These are phyloP conservation scores for Origma solitaria DNA, from an alignment of 2,113 vertebrate species.

Conservation along the genomic window DNA sequence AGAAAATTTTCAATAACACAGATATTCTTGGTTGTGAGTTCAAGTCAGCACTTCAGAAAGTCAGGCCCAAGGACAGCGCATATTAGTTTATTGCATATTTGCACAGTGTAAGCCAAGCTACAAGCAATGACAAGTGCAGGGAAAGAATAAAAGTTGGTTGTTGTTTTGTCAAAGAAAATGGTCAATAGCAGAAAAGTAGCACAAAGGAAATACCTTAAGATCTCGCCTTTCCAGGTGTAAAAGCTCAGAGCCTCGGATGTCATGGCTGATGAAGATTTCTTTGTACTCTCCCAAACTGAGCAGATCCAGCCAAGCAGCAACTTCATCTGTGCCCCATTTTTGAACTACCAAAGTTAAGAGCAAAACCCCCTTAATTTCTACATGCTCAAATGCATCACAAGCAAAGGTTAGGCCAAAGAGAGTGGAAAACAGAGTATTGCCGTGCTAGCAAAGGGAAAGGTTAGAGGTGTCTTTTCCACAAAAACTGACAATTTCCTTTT, in stretches of 20 bases:
- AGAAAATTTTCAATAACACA: not conserved
- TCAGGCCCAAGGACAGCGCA: slow-evolving; percentile 37
- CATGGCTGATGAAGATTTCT: slow-evolving; percentile 97
- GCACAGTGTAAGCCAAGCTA: slow-evolving; percentile 74
- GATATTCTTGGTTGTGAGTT: slow-evolving; percentile 3
- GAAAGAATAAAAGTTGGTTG: slow-evolving; percentile 54
- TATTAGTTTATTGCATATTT: slow-evolving; percentile 54
- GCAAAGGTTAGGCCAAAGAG: slow-evolving; percentile 83
- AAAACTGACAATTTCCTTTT: slow-evolving; percentile 28
- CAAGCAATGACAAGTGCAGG: slow-evolving; percentile 66
- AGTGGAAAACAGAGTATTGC: slow-evolving; percentile 74
- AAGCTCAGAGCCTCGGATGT: slow-evolving; percentile 98
- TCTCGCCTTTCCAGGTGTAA: slow-evolving; percentile 99
- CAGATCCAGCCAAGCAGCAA: slow-evolving; percentile 98
- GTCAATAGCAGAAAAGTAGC: slow-evolving; percentile 74
- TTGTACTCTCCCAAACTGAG: slow-evolving; percentile 99
- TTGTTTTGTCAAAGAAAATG: slow-evolving; percentile 64
- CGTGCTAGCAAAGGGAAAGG: slow-evolving; percentile 78
- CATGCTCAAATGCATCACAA: slow-evolving; percentile 83
- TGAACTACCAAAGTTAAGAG: slow-evolving; percentile 98
- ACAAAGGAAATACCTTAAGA: slow-evolving; percentile 94
- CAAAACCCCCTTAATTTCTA: slow-evolving; percentile 91
- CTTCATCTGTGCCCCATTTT: slow-evolving; percentile 99
- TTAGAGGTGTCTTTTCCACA: slow-evolving; percentile 59
- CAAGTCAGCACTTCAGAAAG: slow-evolving; percentile 45